A percentile compares a stretch with the other conserved stretches of the same genome.
These are phyloP conservation scores for Liasis olivaceus DNA, from an alignment of 2,797 vertebrate species.

Conservation along the genomic window DNA sequence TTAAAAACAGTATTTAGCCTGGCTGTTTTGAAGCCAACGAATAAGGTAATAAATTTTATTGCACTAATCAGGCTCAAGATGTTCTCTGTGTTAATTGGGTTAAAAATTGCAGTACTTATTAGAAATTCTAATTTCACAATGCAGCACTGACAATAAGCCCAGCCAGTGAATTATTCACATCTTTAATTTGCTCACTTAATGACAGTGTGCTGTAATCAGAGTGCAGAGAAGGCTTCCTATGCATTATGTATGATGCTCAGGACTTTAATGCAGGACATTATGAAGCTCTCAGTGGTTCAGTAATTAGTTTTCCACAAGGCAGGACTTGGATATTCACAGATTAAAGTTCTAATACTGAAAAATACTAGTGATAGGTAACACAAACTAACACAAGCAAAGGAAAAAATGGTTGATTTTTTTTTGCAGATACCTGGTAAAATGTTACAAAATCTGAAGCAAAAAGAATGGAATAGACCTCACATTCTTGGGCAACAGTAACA, in stretches of 20 bases:
- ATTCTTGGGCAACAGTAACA: neutral
- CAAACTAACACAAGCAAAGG: constrained; percentile 74
- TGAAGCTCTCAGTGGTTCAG: constrained; percentile 84
- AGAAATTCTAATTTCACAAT: constrained; percentile 89
- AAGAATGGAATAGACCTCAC: neutral
- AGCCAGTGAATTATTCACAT: constrained; percentile 89
- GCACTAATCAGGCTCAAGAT: constrained; percentile 87
- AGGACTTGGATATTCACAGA: constrained; percentile 83
- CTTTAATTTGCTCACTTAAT: constrained; percentile 90
- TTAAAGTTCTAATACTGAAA: constrained; percentile 77
- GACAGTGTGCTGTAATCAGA: constrained; percentile 88
- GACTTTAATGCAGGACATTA: constrained; percentile 89
- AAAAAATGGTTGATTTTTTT: constrained; percentile 64
- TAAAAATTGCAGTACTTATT: constrained; percentile 88
- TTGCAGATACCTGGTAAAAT: constrained; percentile 54
- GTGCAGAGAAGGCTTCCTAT: constrained; percentile 84
- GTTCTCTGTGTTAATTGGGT: constrained; percentile 86
- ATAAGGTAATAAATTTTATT: constrained; percentile 89
- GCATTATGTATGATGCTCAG: constrained; percentile 87
- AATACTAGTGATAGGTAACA: constrained; percentile 75
- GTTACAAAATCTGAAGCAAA: constrained; percentile 58
- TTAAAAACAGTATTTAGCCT: constrained; percentile 86
- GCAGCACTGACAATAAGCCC: constrained; percentile 85
- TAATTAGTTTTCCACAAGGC: constrained; percentile 88
- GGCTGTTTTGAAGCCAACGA: constrained; percentile 84